phyloP scores from a whole-genome alignment of 53 echinoderm and acorn worm genomes.

The Crossaster papposus region DNA sequence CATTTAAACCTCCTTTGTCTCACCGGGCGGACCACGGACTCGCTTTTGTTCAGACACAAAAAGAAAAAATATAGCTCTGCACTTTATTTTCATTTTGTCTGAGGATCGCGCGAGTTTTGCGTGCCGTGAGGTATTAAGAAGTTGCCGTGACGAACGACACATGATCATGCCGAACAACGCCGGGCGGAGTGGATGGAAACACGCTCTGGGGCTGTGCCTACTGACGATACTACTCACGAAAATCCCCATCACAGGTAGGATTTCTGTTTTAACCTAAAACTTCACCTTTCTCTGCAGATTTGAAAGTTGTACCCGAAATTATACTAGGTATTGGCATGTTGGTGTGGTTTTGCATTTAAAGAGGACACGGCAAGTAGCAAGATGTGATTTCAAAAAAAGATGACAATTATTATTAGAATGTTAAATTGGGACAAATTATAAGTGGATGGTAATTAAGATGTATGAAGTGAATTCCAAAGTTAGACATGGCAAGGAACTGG shows the following conservation, averaged over 20 bases:
- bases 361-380: no score
- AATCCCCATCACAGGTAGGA: background rate
- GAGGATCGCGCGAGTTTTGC: background rate
- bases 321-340: no score
- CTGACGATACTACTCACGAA: background rate
- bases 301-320: no score
- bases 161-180: background rate
- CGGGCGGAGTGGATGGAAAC: background rate
- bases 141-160: conserved; percentile 2
- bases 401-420: no score
- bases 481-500: no score
- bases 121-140: background rate
- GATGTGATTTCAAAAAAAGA: no score
- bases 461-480: no score
- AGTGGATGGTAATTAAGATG: no score
- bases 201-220: background rate
- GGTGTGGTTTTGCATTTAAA: no score
- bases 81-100: background rate
- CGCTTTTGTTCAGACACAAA: background rate
- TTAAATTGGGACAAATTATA: no score
- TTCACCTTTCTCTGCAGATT: no score
- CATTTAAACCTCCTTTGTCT: background rate
- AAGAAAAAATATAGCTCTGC: background rate
- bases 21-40: background rate
- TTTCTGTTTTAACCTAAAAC: background rate